Base-by-base conservation (phyloP, 2,113 vertebrate genomes). In the Hypomesus transpacificus region DNA sequence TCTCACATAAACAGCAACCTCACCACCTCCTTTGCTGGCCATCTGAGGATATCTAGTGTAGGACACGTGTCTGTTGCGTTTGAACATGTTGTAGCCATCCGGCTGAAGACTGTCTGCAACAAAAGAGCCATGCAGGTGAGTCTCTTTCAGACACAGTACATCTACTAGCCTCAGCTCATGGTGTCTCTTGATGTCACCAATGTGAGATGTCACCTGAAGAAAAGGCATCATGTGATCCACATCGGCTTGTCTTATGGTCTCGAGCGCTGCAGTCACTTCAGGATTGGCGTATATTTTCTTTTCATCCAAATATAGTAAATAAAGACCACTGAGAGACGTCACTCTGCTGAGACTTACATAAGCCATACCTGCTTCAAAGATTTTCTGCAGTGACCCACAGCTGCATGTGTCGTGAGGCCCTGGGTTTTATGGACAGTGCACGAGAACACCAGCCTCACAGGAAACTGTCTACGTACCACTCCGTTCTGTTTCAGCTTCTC, bases 101-200 rank as follows among this genome's bases (percentile, higher is more conserved):
- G 73, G 3, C 73, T 57, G 16, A 18, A 57, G 54, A 18, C 16
- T 18, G 6, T 16, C 54, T 7, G 54, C 54, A 68, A 79, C 71
- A 66, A 71, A 68, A 28, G 52, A 76, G 1, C 78, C 76, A 54
- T 57, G 68, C 6, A 80, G 58, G 34, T 70, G 69, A 5, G 75
- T 86, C 60, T 82, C 75, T 51, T 79, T 83, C 2, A 82, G 63
- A 56, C 79, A 82, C 18, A 83, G 69, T 26, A 82, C 56, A 73
- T 85, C 78, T 39, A 66, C 57, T 13, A 85, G 58, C 28, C 26
- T n/a, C 52, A 85, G 66, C 28, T 84, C 72, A 66, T 80, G 73
- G 13, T 82, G 76, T 13, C 59, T 64, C 58, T 75, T 76, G 14
- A 80, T 58, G 22, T 85, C 73, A 1, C 59, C 58, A 0, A 80